phyloP scores from a whole-genome alignment of 2,888 invertebrate genomes.

The Pedicia rivosa region DNA sequence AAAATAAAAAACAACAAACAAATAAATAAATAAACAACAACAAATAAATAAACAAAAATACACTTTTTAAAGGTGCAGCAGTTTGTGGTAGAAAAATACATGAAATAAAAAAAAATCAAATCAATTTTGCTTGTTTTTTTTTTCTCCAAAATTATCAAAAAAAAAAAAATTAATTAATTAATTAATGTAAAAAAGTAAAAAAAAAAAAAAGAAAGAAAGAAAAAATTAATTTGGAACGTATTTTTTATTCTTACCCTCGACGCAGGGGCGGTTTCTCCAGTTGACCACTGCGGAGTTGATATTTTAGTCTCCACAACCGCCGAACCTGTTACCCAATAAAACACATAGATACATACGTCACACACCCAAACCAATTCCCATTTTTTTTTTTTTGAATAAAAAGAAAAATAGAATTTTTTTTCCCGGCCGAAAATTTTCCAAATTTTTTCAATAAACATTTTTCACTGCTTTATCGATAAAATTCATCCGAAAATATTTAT shows the following conservation, averaged over 20 bases:
- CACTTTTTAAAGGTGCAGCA: slow-evolving; percentile 2
- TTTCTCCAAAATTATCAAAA: slow-evolving; percentile 1
- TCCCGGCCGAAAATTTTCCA: neutral
- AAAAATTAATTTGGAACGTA: slow-evolving; percentile 4
- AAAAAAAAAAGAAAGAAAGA: slow-evolving; percentile 14
- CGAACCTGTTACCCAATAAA: slow-evolving; percentile 9
- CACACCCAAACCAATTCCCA: slow-evolving; percentile 3
- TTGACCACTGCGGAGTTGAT: slow-evolving; percentile 12
- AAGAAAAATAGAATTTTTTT: neutral
- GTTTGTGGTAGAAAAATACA: slow-evolving; percentile 4
- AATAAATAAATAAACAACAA: neutral
- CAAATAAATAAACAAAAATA: neutral
- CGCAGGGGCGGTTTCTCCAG: slow-evolving; percentile 12
- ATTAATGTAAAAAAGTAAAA: slow-evolving; percentile 13
- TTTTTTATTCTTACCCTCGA: slow-evolving; percentile 12
- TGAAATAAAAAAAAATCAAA: slow-evolving; percentile 1
- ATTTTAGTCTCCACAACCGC: slow-evolving; percentile 13
- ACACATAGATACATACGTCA: slow-evolving; percentile 7
- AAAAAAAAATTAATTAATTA: neutral
- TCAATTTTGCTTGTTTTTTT: slow-evolving; percentile 1
- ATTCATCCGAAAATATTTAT: too few relatives aligned
- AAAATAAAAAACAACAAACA: neutral
- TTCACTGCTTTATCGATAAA: too few relatives aligned
- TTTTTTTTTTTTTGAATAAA: neutral
- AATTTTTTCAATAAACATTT: neutral